Evolutionary conservation across 2,888 invertebrate genomes (phyloP), one percentile per base, ranked within the genome.

Genomic region (Horisme vitalbata): DNA sequence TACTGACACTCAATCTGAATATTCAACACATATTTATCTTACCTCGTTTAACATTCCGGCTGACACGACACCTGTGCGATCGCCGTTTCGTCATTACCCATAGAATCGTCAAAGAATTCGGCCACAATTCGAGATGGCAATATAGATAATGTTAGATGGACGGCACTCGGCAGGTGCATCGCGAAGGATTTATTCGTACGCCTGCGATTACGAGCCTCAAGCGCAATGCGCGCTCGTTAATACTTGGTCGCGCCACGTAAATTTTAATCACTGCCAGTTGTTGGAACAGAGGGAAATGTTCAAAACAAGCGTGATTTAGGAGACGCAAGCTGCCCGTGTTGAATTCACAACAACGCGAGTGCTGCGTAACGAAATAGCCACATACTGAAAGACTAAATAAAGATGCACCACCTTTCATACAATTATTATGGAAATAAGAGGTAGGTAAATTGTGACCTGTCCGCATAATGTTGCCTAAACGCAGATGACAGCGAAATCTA

Each of bases 251-350:
- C 78, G 84, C 73, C 78, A 83, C 87, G 86, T 88, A 87, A 87
- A 88, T 88, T 88, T 86, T 85, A 84, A 84, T 87, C 86, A 83
- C 79, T 83, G 84, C 83, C 86, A 87, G 84, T 85, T 81, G 84
- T 83, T 86, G 75, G 78, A 79, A 75, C 75, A 66, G 79, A 74
- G 79, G 79, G 71, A 84, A 85, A 82, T 73, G 77, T 77, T 83
- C 82, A 82, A 83, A 84, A 85, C 84, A 78, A 80, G 63, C 78
- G 78, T 87, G 85, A 88, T 88, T 87, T 87, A 87, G 71, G 75
- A 71, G 80, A 78, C 77, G 59, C 79, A 64, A 71, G 68, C 68
- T 74, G 77, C 69, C 47, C 64, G 58, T 61, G 61, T 68, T 56
- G 65, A 72, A 80, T 79, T 79, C 67, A 78, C 71, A 61, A 52